Base-by-base conservation (phyloP, 2,113 vertebrate species). In the Patagioenas fasciata region DNA sequence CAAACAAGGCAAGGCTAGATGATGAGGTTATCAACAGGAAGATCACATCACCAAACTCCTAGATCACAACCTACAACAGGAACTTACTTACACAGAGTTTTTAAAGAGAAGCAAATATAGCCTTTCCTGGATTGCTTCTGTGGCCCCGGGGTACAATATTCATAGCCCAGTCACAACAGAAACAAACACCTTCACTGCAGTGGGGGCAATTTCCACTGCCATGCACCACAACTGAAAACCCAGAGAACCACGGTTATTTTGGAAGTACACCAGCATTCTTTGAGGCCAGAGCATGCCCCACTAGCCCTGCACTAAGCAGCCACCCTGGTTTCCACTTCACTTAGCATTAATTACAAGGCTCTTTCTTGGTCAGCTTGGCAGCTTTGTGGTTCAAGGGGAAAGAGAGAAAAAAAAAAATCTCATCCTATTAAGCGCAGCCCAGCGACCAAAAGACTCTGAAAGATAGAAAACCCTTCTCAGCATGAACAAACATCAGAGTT, bases 381-480 rank as follows among this genome's bases (percentile, higher is more conserved):
- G 88, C 82, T 96, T 88, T 80, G 90, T 50, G 60, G 80, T 79
- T 93, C 73, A 65, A 85, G 61, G 29, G 34, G 44, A 13, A 79
- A 89, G 71, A 18, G 14, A 16, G 38, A 8, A 5, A 20, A 40
- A 40, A 58, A 61, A 1, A 66, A 73, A 32, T 26, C 72, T 90
- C 80, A 92, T 95, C 96, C 90, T 84, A 93, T 91, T 95, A 96
- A 93, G 57, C 26, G 57, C 75, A 96, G 56, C 88, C 88, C 90
- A 91, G 80, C 0, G 12, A 92, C 95, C 72, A 90, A 86, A 82
- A 93, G 65, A 23, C 40, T 88, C 90, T 61, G 44, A 92, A 92
- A 86, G 88, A 90, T 91, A 75, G 88, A 53, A 92, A 95, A 50
- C 65, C n/a, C 34, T 72, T 94, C 85, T 88, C 90, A 93, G 83